Conservation (phyloP, 2,888 invertebrate genomes). For the Drosophila bunnanda region DNA sequence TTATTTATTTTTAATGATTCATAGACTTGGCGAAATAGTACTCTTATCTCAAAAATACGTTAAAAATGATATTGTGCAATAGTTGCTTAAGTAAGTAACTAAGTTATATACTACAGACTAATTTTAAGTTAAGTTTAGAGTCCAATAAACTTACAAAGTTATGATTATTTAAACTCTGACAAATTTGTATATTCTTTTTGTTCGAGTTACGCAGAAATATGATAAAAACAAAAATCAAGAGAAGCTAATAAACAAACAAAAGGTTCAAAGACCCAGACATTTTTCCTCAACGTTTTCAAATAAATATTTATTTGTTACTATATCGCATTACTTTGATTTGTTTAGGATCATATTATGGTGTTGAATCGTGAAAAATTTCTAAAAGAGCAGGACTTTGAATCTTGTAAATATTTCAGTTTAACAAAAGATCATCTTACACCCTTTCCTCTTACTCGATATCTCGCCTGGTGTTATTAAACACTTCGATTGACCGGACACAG, state of each 20-base stretch:
- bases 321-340: not conserved
- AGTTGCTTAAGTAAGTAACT: not conserved
- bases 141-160: too few relatives aligned
- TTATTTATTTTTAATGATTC: slow-evolving; percentile 16
- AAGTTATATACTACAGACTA: not conserved
- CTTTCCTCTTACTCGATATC: not conserved
- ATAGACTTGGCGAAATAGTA: slow-evolving; percentile 1
- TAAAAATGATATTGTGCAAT: not conserved
- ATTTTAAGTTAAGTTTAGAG: too few relatives aligned
- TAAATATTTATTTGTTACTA: slow-evolving; percentile 10
- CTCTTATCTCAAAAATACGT: slow-evolving; percentile 3
- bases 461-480: slow-evolving; percentile 37
- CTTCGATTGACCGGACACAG: slow-evolving; percentile 63
- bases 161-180: not conserved
- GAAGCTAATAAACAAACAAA: not conserved
- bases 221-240: not conserved
- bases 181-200: too few relatives aligned
- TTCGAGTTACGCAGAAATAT: not conserved
- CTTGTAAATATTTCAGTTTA: not conserved
- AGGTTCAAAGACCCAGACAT: slow-evolving; percentile 8
- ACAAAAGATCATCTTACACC: slow-evolving; percentile 5
- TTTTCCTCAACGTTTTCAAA: not conserved
- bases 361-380: not conserved
- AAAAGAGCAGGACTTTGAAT: not conserved
- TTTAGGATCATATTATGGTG: not conserved